Percentiles rank a stretch among this genome's conserved stretches.
These are phyloP conservation scores for Noctua comes DNA, from an alignment of 2,888 invertebrate genomes.

Conservation along the genomic window DNA sequence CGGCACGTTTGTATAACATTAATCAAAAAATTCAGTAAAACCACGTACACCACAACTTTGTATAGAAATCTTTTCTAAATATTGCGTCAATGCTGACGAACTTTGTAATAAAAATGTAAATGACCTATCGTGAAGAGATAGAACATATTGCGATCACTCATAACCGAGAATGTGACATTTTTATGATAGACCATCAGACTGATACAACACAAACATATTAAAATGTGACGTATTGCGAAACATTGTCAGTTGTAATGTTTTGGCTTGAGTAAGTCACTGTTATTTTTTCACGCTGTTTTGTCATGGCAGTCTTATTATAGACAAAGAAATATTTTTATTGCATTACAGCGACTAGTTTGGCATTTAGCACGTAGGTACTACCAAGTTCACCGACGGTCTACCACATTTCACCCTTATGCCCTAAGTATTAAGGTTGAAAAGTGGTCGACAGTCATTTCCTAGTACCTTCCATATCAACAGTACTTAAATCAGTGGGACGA, in stretches of 20 bases:
- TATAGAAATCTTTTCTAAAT: slow-evolving; percentile 53
- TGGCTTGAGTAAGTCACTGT: slow-evolving; percentile 51
- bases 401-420: neutral
- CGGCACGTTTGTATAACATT: slow-evolving; percentile 64
- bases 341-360: neutral
- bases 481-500: neutral
- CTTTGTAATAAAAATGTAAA: slow-evolving; percentile 60
- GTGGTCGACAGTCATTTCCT: neutral
- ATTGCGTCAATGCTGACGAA: slow-evolving; percentile 67
- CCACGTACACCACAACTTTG: slow-evolving; percentile 64
- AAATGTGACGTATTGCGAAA: slow-evolving; percentile 54
- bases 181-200: slow-evolving; percentile 48
- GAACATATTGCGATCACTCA: slow-evolving; percentile 52
- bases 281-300: slow-evolving; percentile 37
- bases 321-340: slow-evolving; percentile 34
- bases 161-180: slow-evolving; percentile 60
- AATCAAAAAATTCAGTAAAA: slow-evolving; percentile 57
- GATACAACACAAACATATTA: slow-evolving; percentile 49
- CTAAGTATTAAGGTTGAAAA: neutral
- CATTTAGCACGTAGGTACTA: slow-evolving; percentile 23
- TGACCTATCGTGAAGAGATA: slow-evolving; percentile 66
- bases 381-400: too few relatives aligned
- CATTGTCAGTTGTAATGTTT: slow-evolving; percentile 37
- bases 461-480: neutral
- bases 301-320: slow-evolving; percentile 18